Evolutionary conservation across 35 echinoderm and acorn worm species (phyloP), one percentile per base, ranked within the genome.

Genomic region (Heliocidaris erythrogramma): DNA sequence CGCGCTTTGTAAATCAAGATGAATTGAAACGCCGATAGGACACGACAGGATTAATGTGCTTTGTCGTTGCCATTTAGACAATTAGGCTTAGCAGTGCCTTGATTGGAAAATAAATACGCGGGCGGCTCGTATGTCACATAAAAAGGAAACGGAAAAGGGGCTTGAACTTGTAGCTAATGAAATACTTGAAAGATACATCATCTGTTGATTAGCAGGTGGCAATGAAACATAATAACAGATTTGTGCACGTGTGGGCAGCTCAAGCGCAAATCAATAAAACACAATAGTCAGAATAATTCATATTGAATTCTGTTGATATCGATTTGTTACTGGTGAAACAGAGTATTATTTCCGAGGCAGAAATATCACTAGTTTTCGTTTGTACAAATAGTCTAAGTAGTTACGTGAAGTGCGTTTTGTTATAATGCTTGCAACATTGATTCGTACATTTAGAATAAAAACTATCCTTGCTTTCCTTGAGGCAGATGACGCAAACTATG

Each of bases 1-100:
- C 65, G 65, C 65, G 65, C 8, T 78, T 78, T 78, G 65, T 78
- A 78, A 78, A 78, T 78, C 65, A 78, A 78, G 65, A 78, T 78
- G 2, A 78, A 78, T 21, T 78, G 65, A 78, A 78, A 78, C 27
- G 3, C 65, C 21, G 27, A 78, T 78, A 5, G 65, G 27, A 78
- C 65, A 21, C 21, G 65, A 78, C 65, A 78, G 17, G 65, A 78
- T 78, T 78, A 78, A 78, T 78, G 5, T 21, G 27, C 65, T 78
- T 78, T 78, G 65, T 78, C 65, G 65, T 78, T 78, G 21, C 27
- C 65, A 78, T 78, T 78, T 78, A 78, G 65, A 29, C 65, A 78
- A 78, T 78, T 78, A 78, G 27, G 65, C 17, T 3, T 5, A 27
- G 65, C 27, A 7, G 65, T 18, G 17, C 2, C 14, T 78, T 78